A percentile compares a stretch with the other conserved stretches of the same genome.
phyloP scores from a whole-genome alignment of 2,797 vertebrate species.

The Dicrostonyx torquatus region DNA sequence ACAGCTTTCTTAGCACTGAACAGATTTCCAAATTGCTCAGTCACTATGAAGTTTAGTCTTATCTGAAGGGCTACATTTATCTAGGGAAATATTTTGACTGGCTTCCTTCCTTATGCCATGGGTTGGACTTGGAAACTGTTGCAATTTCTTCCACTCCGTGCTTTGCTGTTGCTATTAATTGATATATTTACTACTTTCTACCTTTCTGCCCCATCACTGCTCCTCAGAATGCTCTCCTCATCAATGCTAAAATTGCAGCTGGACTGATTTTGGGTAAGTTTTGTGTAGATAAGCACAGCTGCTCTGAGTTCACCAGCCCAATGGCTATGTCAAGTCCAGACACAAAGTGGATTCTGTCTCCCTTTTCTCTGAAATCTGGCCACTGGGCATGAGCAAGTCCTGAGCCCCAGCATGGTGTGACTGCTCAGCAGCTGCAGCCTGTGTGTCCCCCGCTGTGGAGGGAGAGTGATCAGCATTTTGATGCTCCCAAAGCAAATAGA shows the following conservation, averaged over 20 bases:
- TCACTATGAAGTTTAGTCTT: neutral
- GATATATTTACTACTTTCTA: neutral
- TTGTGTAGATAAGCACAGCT: no score
- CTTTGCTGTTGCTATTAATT: neutral
- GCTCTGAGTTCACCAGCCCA: no score
- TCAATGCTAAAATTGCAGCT: no score
- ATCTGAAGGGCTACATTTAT: neutral
- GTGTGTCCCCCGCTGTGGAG: rapidly evolving
- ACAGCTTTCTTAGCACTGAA: neutral
- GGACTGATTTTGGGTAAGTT: no score
- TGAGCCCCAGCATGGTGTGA: no score
- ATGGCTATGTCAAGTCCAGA: no score
- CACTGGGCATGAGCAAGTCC: neutral
- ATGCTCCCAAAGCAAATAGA: neutral
- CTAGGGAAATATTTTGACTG: neutral
- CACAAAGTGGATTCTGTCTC: neutral
- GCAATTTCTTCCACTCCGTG: neutral
- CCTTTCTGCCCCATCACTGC: neutral
- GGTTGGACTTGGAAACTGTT: neutral
- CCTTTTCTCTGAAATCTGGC: neutral
- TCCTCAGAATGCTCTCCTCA: no score
- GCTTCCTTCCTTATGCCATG: neutral
- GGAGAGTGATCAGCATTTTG: neutral
- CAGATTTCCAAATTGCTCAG: neutral
- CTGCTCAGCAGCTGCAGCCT: no score